phyloP scores from a whole-genome alignment of 2,113 vertebrate genomes.

The Tupaia tana region DNA sequence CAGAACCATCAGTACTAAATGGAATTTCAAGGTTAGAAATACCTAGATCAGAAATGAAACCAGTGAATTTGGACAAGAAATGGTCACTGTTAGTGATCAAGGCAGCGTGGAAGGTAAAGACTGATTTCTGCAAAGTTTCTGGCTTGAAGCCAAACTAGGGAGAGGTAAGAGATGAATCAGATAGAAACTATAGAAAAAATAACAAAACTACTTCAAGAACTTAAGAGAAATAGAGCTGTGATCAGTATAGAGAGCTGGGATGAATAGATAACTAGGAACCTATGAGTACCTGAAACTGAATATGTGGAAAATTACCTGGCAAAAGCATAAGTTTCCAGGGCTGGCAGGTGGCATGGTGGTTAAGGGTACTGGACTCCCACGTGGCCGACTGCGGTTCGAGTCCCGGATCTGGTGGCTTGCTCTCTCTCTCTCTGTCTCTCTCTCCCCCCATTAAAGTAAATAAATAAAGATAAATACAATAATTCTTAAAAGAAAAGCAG shows the following conservation, averaged over 20 bases:
- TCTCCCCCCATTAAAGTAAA: too few species aligned
- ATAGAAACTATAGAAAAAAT: neutral
- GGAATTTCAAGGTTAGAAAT: neutral
- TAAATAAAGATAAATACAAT: too few species aligned
- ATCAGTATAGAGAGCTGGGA: neutral
- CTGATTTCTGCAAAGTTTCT: neutral
- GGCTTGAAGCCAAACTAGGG: conserved; percentile 3
- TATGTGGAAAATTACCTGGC: neutral
- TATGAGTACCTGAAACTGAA: neutral
- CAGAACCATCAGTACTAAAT: neutral
- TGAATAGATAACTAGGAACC: neutral
- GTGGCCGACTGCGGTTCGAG: too few species aligned
- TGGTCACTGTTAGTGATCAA: neutral
- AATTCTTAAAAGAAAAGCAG: too few species aligned
- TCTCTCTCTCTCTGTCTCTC: too few species aligned
- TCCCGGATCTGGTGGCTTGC: too few species aligned
- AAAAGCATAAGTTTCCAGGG: neutral
- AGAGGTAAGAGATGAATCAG: neutral
- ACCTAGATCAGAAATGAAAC: conserved; percentile 4
- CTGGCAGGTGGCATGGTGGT: too few species aligned
- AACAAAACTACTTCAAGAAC: neutral
- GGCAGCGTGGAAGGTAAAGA: neutral
- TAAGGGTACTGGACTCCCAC: too few species aligned
- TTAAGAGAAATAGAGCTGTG: neutral
- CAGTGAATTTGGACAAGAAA: neutral